Evolutionary conservation across 2,888 invertebrate genomes (phyloP).

Genomic region (Timandra comae): DNA sequence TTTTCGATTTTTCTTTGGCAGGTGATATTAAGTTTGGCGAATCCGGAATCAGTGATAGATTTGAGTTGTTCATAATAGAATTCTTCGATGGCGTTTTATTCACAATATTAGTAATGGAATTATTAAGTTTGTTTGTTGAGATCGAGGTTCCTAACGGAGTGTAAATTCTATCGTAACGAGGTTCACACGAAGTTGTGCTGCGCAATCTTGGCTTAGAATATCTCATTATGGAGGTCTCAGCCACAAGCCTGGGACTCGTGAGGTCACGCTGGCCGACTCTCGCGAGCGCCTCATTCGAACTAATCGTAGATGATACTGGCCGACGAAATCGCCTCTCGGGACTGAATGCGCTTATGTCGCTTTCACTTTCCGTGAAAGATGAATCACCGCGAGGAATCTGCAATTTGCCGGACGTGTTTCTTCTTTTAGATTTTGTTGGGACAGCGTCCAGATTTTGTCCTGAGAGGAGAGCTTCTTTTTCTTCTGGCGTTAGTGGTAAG

Average conservation of each 20-base stretch:
- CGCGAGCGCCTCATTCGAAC: slow-evolving; percentile 62
- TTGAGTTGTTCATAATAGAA: slow-evolving; percentile 55
- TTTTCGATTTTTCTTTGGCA: slow-evolving; percentile 76
- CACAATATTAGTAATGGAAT: slow-evolving; percentile 51
- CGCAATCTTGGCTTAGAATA: slow-evolving; percentile 57
- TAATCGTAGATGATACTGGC: slow-evolving; percentile 61
- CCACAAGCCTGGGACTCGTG: slow-evolving; percentile 58
- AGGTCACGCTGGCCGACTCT: slow-evolving; percentile 59
- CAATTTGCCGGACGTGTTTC: slow-evolving; percentile 44
- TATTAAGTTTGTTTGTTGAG: slow-evolving; percentile 59
- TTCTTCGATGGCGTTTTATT: slow-evolving; percentile 46
- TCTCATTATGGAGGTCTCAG: slow-evolving; percentile 49
- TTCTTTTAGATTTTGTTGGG: slow-evolving; percentile 46
- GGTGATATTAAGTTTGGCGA: slow-evolving; percentile 64
- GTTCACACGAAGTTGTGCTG: slow-evolving; percentile 65
- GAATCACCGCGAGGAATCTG: slow-evolving; percentile 53
- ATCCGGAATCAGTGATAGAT: slow-evolving; percentile 65
- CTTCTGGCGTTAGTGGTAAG: slow-evolving; percentile 69
- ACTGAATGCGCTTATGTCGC: slow-evolving; percentile 59
- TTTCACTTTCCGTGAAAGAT: slow-evolving; percentile 67
- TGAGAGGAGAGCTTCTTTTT: slow-evolving; percentile 63
- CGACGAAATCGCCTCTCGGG: slow-evolving; percentile 56
- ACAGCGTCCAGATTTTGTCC: slow-evolving; percentile 43
- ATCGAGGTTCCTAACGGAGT: slow-evolving; percentile 58
- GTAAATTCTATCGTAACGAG: slow-evolving; percentile 66